phyloP scores from a whole-genome alignment of 2,888 invertebrate genomes.

The Oxyscelio sp. region DNA sequence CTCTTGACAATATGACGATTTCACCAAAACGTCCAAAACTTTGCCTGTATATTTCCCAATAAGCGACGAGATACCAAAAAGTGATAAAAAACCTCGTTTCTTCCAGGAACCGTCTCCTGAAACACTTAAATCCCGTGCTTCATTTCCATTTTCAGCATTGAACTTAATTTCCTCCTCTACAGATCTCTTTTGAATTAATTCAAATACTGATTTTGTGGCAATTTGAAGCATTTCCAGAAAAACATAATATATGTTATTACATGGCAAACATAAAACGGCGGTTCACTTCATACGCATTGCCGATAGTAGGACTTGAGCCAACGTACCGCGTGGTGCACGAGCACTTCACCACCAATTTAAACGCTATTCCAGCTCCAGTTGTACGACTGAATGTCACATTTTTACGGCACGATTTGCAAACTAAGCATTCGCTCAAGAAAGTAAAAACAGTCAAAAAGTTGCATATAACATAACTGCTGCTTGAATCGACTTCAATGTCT shows the following conservation, averaged over 20 bases:
- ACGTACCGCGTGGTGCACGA: neutral
- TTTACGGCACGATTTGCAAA: neutral
- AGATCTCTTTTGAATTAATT: neutral
- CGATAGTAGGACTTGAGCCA: neutral
- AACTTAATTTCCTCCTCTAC: no score
- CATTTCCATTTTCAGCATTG: slow-evolving; percentile 3
- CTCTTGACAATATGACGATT: slow-evolving; percentile 12
- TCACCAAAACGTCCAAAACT: slow-evolving; percentile 1
- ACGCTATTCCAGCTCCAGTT: no score
- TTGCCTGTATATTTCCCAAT: neutral
- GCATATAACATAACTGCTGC: no score
- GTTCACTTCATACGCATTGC: neutral
- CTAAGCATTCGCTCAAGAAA: neutral
- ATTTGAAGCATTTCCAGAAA: neutral
- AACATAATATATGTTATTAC: neutral
- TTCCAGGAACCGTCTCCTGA: slow-evolving; percentile 11
- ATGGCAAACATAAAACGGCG: no score
- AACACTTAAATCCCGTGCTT: neutral
- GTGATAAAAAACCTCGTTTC: no score
- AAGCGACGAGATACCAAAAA: neutral
- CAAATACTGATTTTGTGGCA: neutral
- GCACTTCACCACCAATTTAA: neutral
- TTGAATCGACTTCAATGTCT: neutral
- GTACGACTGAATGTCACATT: slow-evolving; percentile 1
- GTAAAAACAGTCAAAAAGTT: neutral